These are phyloP conservation scores for Limnephilus rhombicus DNA, from an alignment of 2,888 invertebrate genomes.

Conservation along the genomic window DNA sequence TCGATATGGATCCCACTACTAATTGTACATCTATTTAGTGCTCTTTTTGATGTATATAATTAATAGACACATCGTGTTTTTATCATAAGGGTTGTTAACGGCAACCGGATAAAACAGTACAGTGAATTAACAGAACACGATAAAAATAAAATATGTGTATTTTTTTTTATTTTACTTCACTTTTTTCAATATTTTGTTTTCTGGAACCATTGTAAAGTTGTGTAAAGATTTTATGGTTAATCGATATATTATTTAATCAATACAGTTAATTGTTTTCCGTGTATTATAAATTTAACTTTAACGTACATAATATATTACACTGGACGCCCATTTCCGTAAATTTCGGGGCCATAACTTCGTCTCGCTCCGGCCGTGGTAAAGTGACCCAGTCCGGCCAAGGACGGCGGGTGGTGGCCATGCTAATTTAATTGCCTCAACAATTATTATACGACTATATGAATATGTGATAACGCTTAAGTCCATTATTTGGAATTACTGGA, in stretches of 20 bases:
- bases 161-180: too few relatives aligned
- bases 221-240: background rate
- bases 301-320: background rate
- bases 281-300: background rate
- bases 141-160: too few relatives aligned
- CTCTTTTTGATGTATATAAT: too few relatives aligned
- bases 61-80: too few relatives aligned
- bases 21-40: too few relatives aligned
- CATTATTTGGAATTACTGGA: background rate
- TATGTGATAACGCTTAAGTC: background rate
- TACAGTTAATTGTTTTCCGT: background rate
- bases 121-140: too few relatives aligned
- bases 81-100: too few relatives aligned
- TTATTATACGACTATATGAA: background rate
- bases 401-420: background rate
- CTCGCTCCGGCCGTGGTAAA: background rate
- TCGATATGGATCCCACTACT: too few relatives aligned
- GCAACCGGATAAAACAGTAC: too few relatives aligned
- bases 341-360: background rate
- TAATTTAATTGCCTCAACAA: background rate
- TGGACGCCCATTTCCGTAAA: background rate
- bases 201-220: too few relatives aligned
- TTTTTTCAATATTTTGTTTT: too few relatives aligned
- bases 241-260: background rate
- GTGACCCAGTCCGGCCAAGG: background rate